These are phyloP conservation scores for Orchesella flavescens DNA, from an alignment of 2,888 invertebrate genomes.

Conservation along the genomic window DNA sequence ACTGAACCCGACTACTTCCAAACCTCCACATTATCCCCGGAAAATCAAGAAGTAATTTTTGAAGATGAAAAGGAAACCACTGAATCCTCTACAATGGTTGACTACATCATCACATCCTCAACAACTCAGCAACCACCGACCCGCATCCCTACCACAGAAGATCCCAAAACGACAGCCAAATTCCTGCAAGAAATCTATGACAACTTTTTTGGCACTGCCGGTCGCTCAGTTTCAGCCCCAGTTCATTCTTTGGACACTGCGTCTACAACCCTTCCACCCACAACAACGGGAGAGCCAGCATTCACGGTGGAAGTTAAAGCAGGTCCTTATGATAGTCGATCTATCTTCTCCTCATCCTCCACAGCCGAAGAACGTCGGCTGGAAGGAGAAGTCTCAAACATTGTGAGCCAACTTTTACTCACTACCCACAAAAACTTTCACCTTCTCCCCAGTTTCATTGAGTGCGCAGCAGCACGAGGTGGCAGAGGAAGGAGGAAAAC, in stretches of 20 bases:
- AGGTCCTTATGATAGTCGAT: constrained; percentile 23
- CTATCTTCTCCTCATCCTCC: constrained; percentile 31
- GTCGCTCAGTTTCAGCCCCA: constrained; percentile 8
- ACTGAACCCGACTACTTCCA: too few species aligned
- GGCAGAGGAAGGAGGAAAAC: constrained; percentile 49
- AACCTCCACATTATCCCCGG: too few species aligned
- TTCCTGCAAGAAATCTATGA: constrained; percentile 24
- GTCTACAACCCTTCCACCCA: background rate
- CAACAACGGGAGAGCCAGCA: constrained; percentile 42
- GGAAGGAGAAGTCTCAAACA: constrained; percentile 57
- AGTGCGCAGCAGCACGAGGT: constrained; percentile 58
- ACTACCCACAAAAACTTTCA: constrained; percentile 64
- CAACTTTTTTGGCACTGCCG: constrained; percentile 25
- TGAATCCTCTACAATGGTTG: background rate
- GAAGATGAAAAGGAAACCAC: background rate
- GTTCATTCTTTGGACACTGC: too few species aligned
- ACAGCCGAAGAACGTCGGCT: constrained; percentile 37
- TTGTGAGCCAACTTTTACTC: constrained; percentile 62
- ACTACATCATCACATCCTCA: too few species aligned
- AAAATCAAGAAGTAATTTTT: background rate
- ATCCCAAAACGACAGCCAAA: too few species aligned
- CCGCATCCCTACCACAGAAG: background rate
- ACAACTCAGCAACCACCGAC: background rate
- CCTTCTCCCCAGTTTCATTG: constrained; percentile 59
- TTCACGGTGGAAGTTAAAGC: constrained; percentile 39